A percentile compares a stretch with the other conserved stretches of the same genome.
Evolutionary conservation across 2,888 invertebrate species (phyloP).

Genomic region (Eristalis arbustorum): DNA sequence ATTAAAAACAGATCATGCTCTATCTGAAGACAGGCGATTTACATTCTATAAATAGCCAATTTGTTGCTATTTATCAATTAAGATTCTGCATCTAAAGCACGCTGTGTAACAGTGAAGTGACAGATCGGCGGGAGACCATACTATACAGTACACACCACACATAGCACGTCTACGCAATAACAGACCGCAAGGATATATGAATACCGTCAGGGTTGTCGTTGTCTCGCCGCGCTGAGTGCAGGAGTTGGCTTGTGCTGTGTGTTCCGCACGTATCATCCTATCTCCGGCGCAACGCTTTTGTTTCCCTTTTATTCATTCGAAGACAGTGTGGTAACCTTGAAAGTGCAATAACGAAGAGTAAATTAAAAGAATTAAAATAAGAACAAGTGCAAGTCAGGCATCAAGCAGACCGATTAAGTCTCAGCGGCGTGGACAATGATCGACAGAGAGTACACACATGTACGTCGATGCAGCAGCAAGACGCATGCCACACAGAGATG

Average conservation of each 20-base stretch:
- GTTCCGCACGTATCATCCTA: conserved; percentile 35
- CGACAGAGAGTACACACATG: background rate
- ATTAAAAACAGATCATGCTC: conserved; percentile 54
- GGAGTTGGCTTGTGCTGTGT: conserved; percentile 16
- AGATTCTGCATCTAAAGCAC: conserved; percentile 40
- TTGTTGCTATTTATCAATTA: conserved; percentile 64
- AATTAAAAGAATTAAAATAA: conserved; percentile 27
- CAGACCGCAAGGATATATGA: conserved; percentile 54
- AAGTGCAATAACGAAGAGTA: conserved; percentile 60
- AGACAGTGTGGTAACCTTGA: conserved; percentile 56
- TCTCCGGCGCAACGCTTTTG: background rate
- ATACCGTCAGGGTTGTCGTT: background rate
- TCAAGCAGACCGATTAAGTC: conserved; percentile 51
- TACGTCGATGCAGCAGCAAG: conserved; percentile 6
- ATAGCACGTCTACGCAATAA: conserved; percentile 15
- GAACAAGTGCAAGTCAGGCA: conserved; percentile 48
- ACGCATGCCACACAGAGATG: conserved; percentile 27
- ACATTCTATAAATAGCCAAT: conserved; percentile 59
- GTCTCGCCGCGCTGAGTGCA: conserved; percentile 8
- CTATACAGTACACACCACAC: background rate
- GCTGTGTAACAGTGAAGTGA: conserved; percentile 55
- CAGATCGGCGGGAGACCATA: conserved; percentile 50
- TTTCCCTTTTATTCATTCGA: background rate
- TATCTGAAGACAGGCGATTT: conserved; percentile 48
- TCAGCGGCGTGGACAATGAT: conserved; percentile 40